phyloP scores from a whole-genome alignment of 2,113 vertebrate genomes.

The Climacteris rufus region DNA sequence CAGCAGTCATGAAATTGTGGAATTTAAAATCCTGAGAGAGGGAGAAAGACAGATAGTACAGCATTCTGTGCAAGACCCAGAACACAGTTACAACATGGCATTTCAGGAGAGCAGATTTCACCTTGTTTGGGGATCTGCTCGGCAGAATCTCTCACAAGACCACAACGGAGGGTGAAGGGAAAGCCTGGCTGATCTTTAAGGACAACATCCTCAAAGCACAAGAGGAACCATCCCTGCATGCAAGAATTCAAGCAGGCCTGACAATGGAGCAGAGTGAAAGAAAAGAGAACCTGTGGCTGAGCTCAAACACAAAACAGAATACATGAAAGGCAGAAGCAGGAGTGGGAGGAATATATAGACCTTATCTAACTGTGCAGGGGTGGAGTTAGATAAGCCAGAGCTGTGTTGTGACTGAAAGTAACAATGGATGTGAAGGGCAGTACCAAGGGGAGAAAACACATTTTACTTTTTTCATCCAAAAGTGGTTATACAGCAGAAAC shows the following conservation, averaged over 20 bases:
- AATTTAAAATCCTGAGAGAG: neutral
- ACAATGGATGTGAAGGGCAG: neutral
- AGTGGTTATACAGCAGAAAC: neutral
- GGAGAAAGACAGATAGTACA: neutral
- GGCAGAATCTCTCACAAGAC: neutral
- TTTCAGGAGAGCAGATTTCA: neutral
- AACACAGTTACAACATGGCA: neutral
- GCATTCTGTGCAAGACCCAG: neutral
- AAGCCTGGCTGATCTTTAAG: neutral
- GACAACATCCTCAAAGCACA: neutral
- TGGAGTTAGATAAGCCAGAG: neutral
- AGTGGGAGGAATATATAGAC: neutral
- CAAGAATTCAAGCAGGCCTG: neutral
- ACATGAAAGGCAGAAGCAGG: neutral
- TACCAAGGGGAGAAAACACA: neutral
- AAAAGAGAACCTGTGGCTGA: neutral
- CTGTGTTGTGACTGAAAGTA: neutral
- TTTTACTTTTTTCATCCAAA: neutral
- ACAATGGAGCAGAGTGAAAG: neutral
- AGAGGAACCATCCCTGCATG: neutral
- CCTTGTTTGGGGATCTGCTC: neutral
- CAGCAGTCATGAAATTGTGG: neutral
- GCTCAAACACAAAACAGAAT: neutral
- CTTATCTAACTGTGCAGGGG: neutral
- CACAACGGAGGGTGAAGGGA: fast-evolving